Percentiles rank a stretch among this genome's conserved stretches.
phyloP scores from a whole-genome alignment of 1,140 invertebrate genomes.

The Drosophila tropicalis region DNA sequence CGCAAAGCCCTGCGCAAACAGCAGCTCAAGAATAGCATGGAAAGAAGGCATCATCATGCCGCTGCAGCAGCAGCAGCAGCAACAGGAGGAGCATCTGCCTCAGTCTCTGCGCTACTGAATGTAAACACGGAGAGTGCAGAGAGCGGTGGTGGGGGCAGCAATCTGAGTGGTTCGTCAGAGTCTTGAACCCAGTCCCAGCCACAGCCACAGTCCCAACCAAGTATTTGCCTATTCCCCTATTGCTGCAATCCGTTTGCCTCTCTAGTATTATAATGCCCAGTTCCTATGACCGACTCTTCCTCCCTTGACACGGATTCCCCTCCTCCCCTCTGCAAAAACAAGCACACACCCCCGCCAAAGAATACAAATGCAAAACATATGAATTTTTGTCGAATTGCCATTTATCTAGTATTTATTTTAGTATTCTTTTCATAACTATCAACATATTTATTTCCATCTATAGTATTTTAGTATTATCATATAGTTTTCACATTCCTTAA shows the following conservation, averaged over 20 bases:
- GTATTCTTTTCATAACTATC: background rate
- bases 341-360: background rate
- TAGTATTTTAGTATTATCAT: constrained; percentile 37
- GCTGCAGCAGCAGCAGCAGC: background rate
- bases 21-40: constrained; percentile 21
- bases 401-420: constrained; percentile 53
- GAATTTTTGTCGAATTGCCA: constrained; percentile 75
- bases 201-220: too few species aligned
- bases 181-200: constrained; percentile 16
- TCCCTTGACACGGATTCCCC: background rate
- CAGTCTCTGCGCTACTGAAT: background rate
- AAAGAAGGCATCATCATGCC: constrained; percentile 17
- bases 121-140: constrained; percentile 42
- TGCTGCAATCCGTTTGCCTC: background rate
- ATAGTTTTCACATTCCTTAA: constrained; percentile 22
- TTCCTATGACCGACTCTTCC: background rate
- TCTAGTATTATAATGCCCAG: constrained; percentile 1
- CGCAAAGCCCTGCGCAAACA: constrained; percentile 37
- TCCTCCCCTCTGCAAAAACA: background rate
- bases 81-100: constrained; percentile 9
- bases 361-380: constrained; percentile 31
- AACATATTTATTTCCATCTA: constrained; percentile 39
- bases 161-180: constrained; percentile 20
- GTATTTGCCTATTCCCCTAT: background rate
- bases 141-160: constrained; percentile 5